phyloP scores from a whole-genome alignment of 2,113 vertebrate genomes.

The Chrysemys picta region DNA sequence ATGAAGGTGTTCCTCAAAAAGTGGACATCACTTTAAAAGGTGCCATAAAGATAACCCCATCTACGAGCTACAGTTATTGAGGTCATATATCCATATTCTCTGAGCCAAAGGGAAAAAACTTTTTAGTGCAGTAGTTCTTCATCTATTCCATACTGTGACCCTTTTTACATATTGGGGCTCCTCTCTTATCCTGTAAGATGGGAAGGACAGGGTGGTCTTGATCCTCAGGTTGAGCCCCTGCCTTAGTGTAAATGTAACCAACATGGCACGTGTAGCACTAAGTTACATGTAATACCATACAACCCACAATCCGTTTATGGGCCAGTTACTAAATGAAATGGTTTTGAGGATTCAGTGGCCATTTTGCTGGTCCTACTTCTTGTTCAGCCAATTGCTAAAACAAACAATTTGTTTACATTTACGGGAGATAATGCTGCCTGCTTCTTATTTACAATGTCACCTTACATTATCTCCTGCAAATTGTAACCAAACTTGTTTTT shows the following conservation, averaged over 20 bases:
- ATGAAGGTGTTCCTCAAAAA: not conserved
- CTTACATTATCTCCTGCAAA: too few relatives aligned
- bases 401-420: too few relatives aligned
- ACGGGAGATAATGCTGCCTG: too few relatives aligned
- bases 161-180: not conserved
- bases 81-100: not conserved
- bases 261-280: not conserved
- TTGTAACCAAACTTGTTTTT: too few relatives aligned
- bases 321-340: not conserved
- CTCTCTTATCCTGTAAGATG: not conserved
- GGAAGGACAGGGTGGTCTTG: not conserved
- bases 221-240: not conserved
- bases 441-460: too few relatives aligned
- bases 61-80: not conserved
- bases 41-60: not conserved
- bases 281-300: not conserved
- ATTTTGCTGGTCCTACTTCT: not conserved
- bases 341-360: not conserved
- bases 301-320: not conserved
- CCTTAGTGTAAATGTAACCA: not conserved
- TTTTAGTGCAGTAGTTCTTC: not conserved
- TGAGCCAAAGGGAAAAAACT: not conserved
- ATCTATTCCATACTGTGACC: not conserved
- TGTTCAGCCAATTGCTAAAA: too few relatives aligned
- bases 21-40: not conserved